Conservation (phyloP, 2,888 invertebrate species). For the Agrilus cyanescens region DNA sequence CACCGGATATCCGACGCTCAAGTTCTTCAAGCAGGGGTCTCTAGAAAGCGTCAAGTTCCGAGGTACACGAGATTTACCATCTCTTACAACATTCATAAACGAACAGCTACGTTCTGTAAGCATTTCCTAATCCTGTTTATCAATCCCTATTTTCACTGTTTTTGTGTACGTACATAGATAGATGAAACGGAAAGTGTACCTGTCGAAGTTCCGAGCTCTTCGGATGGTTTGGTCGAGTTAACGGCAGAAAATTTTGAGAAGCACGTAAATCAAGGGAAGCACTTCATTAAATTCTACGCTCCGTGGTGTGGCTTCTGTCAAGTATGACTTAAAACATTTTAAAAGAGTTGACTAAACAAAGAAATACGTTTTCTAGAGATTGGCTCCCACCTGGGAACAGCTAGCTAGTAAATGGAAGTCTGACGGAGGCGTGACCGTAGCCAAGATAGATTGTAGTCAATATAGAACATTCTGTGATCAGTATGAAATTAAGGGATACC, state of each 20-base stretch:
- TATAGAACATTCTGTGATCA: slow-evolving; percentile 62
- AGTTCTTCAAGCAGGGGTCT: slow-evolving; percentile 63
- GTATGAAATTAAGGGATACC: slow-evolving; percentile 78
- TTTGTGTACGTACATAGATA: slow-evolving; percentile 6
- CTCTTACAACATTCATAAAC: slow-evolving; percentile 64
- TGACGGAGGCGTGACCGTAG: slow-evolving; percentile 57
- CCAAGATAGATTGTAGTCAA: slow-evolving; percentile 77
- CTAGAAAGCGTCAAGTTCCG: slow-evolving; percentile 60
- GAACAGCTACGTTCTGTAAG: slow-evolving; percentile 48
- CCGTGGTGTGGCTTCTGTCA: slow-evolving; percentile 88
- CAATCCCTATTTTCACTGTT: background rate
- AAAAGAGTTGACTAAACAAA: slow-evolving; percentile 6
- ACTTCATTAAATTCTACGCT: slow-evolving; percentile 85
- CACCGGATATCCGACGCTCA: slow-evolving; percentile 56
- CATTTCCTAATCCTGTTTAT: slow-evolving; percentile 6
- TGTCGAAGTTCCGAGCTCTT: slow-evolving; percentile 41
- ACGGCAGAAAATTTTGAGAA: slow-evolving; percentile 66
- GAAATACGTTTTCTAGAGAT: slow-evolving; percentile 47
- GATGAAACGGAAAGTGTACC: slow-evolving; percentile 18
- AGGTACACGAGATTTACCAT: slow-evolving; percentile 65
- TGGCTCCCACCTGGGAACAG: slow-evolving; percentile 78
- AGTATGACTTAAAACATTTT: slow-evolving; percentile 34
- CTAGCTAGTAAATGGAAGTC: slow-evolving; percentile 58
- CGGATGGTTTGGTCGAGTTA: slow-evolving; percentile 55
- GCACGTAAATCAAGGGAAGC: slow-evolving; percentile 59